Evolutionary conservation across 23 tunicate species (phyloP), one percentile per base, ranked within the genome.

Genomic region (Diplosoma virens): DNA sequence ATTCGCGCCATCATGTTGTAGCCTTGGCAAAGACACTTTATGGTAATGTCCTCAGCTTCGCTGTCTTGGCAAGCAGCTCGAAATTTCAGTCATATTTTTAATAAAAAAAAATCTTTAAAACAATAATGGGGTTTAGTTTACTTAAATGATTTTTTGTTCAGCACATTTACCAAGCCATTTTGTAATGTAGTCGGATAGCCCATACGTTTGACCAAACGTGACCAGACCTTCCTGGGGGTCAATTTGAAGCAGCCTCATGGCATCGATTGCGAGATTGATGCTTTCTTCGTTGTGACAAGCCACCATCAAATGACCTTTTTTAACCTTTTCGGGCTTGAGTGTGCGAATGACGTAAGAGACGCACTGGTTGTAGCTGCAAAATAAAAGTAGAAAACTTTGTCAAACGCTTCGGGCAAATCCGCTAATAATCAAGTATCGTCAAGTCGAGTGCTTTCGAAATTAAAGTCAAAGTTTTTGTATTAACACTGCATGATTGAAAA

Each of bases 201-300:
- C 94, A 48, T 76, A 76, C 50, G 84, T 54, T 54, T 87, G 94
- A 9, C 68, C 86, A 84, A 87, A 87, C 32, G 54, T 32, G 11
- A 84, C 66, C 4, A 67, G 37, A 1, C 46, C 30, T 28, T 33
- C 18, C 1, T 59, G 14, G 0, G 47, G 31, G 1, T 58, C 60
- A 1, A 67, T 45, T 0, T 29, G 6, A 1, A 52, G 25, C 33
- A 6, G 1, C 30, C 1, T 21, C 63, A 84, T 58, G 3, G 9
- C 30, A 2, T 25, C 25, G 6, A 77, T 71, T 6, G 80, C 74
- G 3, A 53, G 47, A 14, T 64, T 55, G 1, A 84, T 47, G 46
- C 90, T 84, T 55, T 77, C 76, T 28, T 67, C 77, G 28, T 84
- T 84, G 41, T 84, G 90, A 27, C 76, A 64, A 0, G 90, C 90